These are phyloP conservation scores for Bos indicus DNA, from an alignment of 2,113 vertebrate species.

Conservation along the genomic window DNA sequence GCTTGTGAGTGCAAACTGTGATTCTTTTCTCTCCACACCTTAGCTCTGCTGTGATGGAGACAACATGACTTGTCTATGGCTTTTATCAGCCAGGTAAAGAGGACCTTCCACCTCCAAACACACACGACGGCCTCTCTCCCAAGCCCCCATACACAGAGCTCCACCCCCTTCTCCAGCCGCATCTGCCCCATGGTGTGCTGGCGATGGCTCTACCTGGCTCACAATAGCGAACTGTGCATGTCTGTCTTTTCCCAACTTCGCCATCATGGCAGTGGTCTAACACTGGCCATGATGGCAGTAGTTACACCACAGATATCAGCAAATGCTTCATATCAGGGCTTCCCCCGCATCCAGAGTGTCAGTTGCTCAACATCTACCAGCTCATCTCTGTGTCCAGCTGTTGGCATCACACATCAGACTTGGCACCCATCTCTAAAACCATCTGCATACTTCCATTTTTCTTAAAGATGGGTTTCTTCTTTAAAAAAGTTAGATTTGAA, in stretches of 20 bases:
- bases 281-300: not conserved
- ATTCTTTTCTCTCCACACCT: not conserved
- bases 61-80: not conserved
- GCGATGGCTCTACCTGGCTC: not conserved
- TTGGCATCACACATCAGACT: not conserved
- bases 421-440: not conserved
- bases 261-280: not conserved
- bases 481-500: not conserved
- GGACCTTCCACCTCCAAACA: not conserved
- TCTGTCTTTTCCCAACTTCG: not conserved
- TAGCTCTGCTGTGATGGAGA: not conserved
- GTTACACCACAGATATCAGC: not conserved
- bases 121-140: not conserved
- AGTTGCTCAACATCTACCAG: not conserved
- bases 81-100: not conserved
- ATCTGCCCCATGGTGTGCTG: no score
- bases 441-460: not conserved
- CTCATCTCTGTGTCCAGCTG: not conserved
- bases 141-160: not conserved
- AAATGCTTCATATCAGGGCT: not conserved
- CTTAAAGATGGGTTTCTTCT: not conserved
- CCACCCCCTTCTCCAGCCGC: not conserved
- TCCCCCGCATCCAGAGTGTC: fast-evolving
- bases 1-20: not conserved
- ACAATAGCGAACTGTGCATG: no score